Percentiles rank a stretch among this genome's conserved stretches.
phyloP scores from a whole-genome alignment of 2,797 vertebrate genomes.

The Choloepus didactylus region DNA sequence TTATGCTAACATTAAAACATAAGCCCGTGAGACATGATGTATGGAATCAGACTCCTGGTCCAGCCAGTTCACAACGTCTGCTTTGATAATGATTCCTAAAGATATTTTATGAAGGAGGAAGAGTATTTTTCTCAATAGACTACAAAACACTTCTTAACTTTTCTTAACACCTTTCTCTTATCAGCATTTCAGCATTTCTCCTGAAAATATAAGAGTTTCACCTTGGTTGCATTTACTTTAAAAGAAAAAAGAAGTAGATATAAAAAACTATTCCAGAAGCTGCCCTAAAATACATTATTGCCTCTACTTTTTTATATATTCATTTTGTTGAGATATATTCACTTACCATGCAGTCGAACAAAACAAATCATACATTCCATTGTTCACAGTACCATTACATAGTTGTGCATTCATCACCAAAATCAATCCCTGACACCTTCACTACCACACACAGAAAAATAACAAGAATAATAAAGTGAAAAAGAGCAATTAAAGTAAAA shows the following conservation, averaged over 20 bases:
- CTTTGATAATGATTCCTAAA: background rate
- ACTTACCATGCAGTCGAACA: too few relatives aligned
- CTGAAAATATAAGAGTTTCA: background rate
- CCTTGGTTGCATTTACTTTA: background rate
- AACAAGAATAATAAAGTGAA: too few relatives aligned
- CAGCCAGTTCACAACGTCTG: background rate
- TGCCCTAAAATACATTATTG: background rate
- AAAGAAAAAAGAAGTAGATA: background rate
- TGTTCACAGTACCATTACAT: too few relatives aligned
- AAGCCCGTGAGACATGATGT: background rate
- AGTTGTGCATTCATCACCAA: too few relatives aligned
- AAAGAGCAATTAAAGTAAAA: too few relatives aligned
- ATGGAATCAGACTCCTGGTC: background rate
- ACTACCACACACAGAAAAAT: too few relatives aligned
- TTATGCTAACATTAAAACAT: background rate
- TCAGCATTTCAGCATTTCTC: background rate
- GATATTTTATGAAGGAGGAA: background rate
- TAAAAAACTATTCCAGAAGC: slow-evolving; percentile 1
- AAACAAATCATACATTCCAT: too few relatives aligned
- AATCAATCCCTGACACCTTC: too few relatives aligned
- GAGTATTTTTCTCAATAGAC: background rate
- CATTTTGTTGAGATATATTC: too few relatives aligned
- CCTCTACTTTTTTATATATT: background rate
- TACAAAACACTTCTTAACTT: background rate
- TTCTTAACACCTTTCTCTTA: background rate